These are phyloP conservation scores for Chamaea fasciata DNA, from an alignment of 2,113 vertebrate species.

Conservation along the genomic window DNA sequence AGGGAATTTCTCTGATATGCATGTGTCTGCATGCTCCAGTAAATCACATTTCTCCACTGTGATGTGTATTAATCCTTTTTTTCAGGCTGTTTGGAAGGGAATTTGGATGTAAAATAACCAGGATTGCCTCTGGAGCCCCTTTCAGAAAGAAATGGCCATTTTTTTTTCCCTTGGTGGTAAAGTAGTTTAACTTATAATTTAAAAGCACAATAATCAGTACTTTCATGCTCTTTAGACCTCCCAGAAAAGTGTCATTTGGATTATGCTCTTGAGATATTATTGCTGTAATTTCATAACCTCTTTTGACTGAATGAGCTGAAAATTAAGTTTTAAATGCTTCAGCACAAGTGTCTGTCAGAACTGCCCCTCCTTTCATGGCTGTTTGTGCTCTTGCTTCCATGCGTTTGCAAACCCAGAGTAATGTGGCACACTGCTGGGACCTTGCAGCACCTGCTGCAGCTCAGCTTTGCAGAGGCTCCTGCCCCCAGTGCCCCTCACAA, in stretches of 20 bases:
- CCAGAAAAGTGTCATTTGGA: neutral
- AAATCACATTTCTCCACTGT: neutral
- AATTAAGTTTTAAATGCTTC: neutral
- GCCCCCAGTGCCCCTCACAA: fast-evolving
- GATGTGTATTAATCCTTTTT: neutral
- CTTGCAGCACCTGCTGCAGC: neutral
- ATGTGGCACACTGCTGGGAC: neutral
- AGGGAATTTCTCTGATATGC: neutral
- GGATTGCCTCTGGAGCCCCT: neutral
- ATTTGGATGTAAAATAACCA: neutral
- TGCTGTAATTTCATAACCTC: neutral
- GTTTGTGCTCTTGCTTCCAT: neutral
- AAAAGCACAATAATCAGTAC: neutral
- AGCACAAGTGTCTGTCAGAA: neutral
- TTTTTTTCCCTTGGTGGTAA: neutral
- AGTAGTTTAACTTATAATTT: neutral
- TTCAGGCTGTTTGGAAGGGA: neutral
- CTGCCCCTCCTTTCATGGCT: neutral
- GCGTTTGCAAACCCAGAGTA: neutral
- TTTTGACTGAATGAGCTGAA: neutral
- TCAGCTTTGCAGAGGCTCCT: neutral
- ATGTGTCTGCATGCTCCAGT: neutral
- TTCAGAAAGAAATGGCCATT: neutral
- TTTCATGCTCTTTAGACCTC: neutral
- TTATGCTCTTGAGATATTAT: neutral